These are phyloP conservation scores for Phanerotoma sp. DNA, from an alignment of 2,888 invertebrate genomes.

Conservation along the genomic window DNA sequence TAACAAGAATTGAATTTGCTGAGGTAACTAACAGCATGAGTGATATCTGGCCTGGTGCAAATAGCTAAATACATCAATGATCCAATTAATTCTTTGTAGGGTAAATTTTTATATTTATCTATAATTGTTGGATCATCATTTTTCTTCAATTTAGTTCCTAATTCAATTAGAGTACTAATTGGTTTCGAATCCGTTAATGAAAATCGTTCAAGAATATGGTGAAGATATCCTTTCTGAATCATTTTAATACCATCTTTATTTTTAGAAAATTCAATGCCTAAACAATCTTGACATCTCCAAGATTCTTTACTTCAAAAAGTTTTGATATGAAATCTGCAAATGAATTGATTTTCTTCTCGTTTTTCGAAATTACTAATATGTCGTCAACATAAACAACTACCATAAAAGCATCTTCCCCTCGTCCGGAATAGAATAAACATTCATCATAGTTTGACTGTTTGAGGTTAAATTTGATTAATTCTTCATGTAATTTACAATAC, in stretches of 20 bases:
- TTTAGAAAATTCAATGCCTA: conserved; percentile 28
- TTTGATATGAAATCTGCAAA: too few species aligned
- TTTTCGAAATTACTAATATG: conserved; percentile 24
- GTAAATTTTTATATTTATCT: not conserved
- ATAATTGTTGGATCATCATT: too few species aligned
- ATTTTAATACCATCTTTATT: conserved; percentile 17
- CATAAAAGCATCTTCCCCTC: not conserved
- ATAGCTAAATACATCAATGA: conserved; percentile 27
- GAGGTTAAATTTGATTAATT: conserved; percentile 9
- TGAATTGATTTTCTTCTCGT: conserved; percentile 13
- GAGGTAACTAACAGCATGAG: conserved; percentile 21
- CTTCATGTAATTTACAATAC: conserved; percentile 12
- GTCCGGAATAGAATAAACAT: conserved; percentile 7
- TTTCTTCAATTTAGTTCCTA: too few species aligned
- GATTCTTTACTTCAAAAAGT: conserved; percentile 27
- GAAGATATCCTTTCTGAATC: not conserved
- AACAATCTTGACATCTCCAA: conserved; percentile 14
- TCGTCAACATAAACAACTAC: conserved; percentile 19
- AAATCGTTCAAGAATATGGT: not conserved
- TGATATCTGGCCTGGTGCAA: conserved; percentile 28
- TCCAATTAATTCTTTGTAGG: conserved; percentile 26
- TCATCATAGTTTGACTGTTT: conserved; percentile 12
- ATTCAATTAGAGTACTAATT: not conserved
- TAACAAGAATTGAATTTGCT: conserved; percentile 21
- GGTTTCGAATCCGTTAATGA: not conserved